These are phyloP conservation scores for Mesembrinibis cayennensis DNA, from an alignment of 2,113 vertebrate species.

Conservation along the genomic window DNA sequence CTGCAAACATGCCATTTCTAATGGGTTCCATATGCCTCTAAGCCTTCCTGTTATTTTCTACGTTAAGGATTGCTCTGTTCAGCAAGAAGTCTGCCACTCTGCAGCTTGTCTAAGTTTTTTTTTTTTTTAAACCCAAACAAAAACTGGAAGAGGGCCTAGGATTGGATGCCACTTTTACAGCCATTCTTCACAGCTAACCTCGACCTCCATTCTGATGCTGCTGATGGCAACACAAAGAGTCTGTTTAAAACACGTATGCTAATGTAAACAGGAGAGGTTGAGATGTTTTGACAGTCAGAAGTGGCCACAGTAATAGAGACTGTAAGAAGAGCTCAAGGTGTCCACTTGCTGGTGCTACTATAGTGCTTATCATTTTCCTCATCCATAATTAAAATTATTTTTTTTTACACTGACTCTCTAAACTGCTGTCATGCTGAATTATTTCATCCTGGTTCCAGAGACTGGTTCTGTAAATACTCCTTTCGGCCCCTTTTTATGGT, in stretches of 20 bases:
- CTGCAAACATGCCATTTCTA: constrained; percentile 59
- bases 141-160: constrained; percentile 29
- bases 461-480: constrained; percentile 21
- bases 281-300: background rate
- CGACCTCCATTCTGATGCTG: background rate
- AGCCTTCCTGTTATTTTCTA: constrained; percentile 39
- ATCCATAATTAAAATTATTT: background rate
- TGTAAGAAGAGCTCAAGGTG: background rate
- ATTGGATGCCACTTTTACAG: background rate
- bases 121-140: background rate
- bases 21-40: constrained; percentile 59
- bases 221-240: background rate
- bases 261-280: background rate
- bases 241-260: background rate
- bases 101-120: constrained; percentile 5
- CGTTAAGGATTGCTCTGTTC: constrained; percentile 43
- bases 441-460: constrained; percentile 19
- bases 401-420: background rate
- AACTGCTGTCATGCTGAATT: constrained; percentile 15
- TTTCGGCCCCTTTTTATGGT: constrained; percentile 1
- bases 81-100: constrained; percentile 50
- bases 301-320: background rate
- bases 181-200: constrained; percentile 14
- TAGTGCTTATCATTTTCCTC: background rate
- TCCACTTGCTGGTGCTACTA: background rate